Evolutionary conservation across 1,140 invertebrate genomes (phyloP), one percentile per base, ranked within the genome.

Genomic region (Orussus abietinus): DNA sequence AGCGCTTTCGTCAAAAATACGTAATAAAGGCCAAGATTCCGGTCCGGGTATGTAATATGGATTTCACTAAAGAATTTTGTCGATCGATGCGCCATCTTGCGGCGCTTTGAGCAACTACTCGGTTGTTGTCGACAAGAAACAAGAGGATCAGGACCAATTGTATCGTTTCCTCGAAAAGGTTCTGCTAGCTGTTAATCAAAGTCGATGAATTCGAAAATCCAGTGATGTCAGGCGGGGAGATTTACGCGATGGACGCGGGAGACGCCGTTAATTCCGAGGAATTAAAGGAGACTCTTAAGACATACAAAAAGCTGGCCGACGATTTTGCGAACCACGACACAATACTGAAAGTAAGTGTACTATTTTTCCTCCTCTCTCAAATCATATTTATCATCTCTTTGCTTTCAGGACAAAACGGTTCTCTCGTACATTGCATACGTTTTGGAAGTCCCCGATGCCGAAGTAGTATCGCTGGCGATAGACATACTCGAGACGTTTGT

Each of bases 251-350:
- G 62, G 55, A 64, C 30, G 40, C 49, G 19, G 68, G 69, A 45
- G 69, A 72, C 38, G 58, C 59, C 18, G 13, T 65, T 13, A 63
- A 72, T 49, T 56, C 63, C 3, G 50, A 58, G 31, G 64, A 72
- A 50, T 49, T 74, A 4, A 62, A 44, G 39, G 55, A 55, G 10
- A 74, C 69, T 0, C 52, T 74, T 9, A 55, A 70, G 41, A 74
- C 64, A 0, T 74, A 74, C 14, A 67, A 58, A 43, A 72, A 71
- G 38, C 51, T 74, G 4, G 69, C 69, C 0, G 48, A 62, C 25
- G 68, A 74, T 47, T 49, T 72, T 28, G 47, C 52, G 10, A 74
- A 74, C 19, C 71, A 74, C 53, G 71, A 74, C 47, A 74, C 71
- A 3, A 74, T 74, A 41, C 57, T 74, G 29, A 74, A 74, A 55